Percentiles rank a stretch among this genome's conserved stretches.
These are phyloP conservation scores for Galaxea fascicularis DNA, from an alignment of 92 coral and sea anemone genomes.

Conservation along the genomic window DNA sequence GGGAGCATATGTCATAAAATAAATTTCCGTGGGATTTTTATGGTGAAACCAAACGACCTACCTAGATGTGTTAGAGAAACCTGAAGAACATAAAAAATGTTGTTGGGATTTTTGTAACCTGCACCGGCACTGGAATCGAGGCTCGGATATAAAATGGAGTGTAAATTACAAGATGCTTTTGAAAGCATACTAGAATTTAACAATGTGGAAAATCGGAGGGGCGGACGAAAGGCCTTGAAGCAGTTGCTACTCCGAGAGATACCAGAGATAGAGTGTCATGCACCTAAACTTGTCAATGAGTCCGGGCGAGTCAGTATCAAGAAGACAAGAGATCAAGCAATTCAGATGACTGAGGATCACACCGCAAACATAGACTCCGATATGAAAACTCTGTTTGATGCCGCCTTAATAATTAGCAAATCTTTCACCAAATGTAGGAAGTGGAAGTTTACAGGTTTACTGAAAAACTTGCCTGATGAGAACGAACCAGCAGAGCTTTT, in stretches of 20 bases:
- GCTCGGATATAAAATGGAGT: too few relatives aligned
- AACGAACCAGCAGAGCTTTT: slow-evolving; percentile 58
- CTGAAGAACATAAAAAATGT: too few relatives aligned
- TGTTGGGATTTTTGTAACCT: too few relatives aligned
- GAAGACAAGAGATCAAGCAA: slow-evolving; percentile 72
- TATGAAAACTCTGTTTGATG: slow-evolving; percentile 75
- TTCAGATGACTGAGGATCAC: slow-evolving; percentile 49
- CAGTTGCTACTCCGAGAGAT: slow-evolving; percentile 60
- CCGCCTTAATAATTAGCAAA: slow-evolving; percentile 67
- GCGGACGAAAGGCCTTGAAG: too few relatives aligned
- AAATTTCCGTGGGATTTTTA: too few relatives aligned
- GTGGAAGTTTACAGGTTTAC: slow-evolving; percentile 72
- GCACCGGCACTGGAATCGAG: too few relatives aligned
- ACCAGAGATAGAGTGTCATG: slow-evolving; percentile 69
- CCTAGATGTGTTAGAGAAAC: too few relatives aligned
- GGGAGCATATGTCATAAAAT: too few relatives aligned
- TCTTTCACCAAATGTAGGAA: slow-evolving; percentile 62
- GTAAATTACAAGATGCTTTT: slow-evolving; percentile 52
- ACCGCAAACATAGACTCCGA: slow-evolving; percentile 29
- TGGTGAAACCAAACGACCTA: too few relatives aligned
- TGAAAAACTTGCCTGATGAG: slow-evolving; percentile 48
- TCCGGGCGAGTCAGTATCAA: slow-evolving; percentile 68
- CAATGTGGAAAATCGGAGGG: slow-evolving; percentile 44
- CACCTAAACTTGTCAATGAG: slow-evolving; percentile 67
- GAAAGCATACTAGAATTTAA: slow-evolving; percentile 64